Base-by-base conservation (phyloP, 2,888 invertebrate species). In the Lordiphosa fenestrarum region DNA sequence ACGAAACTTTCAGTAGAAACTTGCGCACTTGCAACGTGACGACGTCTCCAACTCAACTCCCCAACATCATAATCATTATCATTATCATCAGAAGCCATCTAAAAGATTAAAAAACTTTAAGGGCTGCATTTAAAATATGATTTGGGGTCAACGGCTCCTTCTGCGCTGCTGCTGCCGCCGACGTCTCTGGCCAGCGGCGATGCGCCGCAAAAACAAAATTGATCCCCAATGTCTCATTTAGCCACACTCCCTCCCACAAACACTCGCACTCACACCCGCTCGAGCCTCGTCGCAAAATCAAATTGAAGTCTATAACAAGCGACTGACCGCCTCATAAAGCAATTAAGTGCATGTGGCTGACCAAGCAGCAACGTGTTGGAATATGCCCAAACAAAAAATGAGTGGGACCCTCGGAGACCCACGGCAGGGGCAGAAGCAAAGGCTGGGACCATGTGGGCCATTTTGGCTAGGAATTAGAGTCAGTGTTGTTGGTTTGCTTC, bases 261-360 rank as follows among this genome's bases (percentile, higher is more conserved):
- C 56, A 47, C 44, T 25, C 42, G 36, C 6, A 4, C 19, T 7
- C 13, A 38, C 40, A 55, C 62, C 48, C 56, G 69, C 59, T 69
- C 60, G 60, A 63, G 52, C 44, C 59, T 53, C 63, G 57, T 53
- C 67, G 65, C 69, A 73, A 81, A 83, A 86, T 85, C 82, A 75
- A 80, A 86, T 86, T 87, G 78, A 78, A 86, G 81, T 77, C 77
- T 83, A 83, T 85, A 88, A 87, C 86, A 84, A 83, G 82, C 84
- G 73, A 73, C 64, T 83, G 82, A 76, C 83, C 82, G 83, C 78
- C 84, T 87, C 87, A 87, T 87, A 88, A 88, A 87, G 88, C 87
- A 87, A 87, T 87, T 87, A 87, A 87, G 87, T 87, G 81, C 88
- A 87, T 87, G 87, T 82, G 88, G 88, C 86, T 85, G 85, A 75